phyloP scores from a whole-genome alignment of 1,140 invertebrate genomes.

The Aphaenogaster floridana region DNA sequence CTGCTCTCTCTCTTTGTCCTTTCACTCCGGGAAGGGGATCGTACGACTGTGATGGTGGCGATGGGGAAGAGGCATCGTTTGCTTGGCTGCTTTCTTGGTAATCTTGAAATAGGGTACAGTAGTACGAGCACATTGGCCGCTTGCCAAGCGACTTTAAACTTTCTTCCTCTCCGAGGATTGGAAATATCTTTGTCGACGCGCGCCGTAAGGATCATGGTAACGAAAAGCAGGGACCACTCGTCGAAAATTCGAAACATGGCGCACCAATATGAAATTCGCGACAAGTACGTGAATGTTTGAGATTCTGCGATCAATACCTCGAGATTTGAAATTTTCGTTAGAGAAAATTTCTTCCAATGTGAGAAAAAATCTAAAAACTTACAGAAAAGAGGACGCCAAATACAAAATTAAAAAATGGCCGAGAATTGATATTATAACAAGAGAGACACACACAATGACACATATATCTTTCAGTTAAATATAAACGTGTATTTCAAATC shows the following conservation, averaged over 20 bases:
- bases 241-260: slow-evolving; percentile 48
- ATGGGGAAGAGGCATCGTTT: slow-evolving; percentile 67
- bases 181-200: slow-evolving; percentile 63
- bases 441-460: background rate
- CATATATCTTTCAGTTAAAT: background rate
- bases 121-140: slow-evolving; percentile 55
- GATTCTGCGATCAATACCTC: background rate
- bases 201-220: slow-evolving; percentile 48
- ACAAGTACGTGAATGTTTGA: slow-evolving; percentile 13
- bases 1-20: slow-evolving; percentile 36
- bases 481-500: background rate
- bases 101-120: slow-evolving; percentile 59
- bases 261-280: slow-evolving; percentile 31
- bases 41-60: slow-evolving; percentile 9
- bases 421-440: background rate
- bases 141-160: slow-evolving; percentile 72
- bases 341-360: background rate
- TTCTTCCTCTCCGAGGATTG: slow-evolving; percentile 66
- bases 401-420: background rate
- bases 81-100: slow-evolving; percentile 68
- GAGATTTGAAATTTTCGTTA: slow-evolving; percentile 6
- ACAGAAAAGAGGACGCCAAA: background rate
- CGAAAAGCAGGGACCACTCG: slow-evolving; percentile 32
- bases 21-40: background rate
- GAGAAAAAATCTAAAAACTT: background rate